Evolutionary conservation across 2,888 invertebrate genomes (phyloP).

Genomic region (Sarcophaga caerulescens): DNA sequence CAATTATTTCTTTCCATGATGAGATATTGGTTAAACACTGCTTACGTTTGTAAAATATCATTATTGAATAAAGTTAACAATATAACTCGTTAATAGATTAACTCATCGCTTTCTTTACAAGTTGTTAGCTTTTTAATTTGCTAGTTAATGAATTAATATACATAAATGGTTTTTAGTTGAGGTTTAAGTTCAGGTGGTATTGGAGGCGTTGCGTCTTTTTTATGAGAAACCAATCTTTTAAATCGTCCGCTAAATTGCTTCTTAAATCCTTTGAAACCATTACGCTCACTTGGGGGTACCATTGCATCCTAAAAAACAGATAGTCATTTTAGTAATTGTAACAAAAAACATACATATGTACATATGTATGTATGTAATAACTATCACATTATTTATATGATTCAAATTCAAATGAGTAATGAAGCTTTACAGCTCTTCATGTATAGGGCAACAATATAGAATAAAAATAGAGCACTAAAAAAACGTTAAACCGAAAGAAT

Average conservation of each 20-base stretch:
- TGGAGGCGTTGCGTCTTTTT: slow-evolving; percentile 90
- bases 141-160: slow-evolving; percentile 82
- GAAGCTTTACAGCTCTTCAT: no score
- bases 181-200: slow-evolving; percentile 94
- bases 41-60: not conserved
- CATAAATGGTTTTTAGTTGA: slow-evolving; percentile 93
- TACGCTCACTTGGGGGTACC: slow-evolving; percentile 87
- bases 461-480: no score
- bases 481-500: no score
- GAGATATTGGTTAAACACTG: not conserved
- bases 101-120: not conserved
- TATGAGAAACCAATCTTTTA: slow-evolving; percentile 92
- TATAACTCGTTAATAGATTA: not conserved
- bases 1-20: no score
- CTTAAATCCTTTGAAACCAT: slow-evolving; percentile 91
- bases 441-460: no score
- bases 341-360: no score
- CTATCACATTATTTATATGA: no score
- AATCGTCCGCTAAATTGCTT: slow-evolving; percentile 93
- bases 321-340: not conserved
- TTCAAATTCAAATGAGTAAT: no score
- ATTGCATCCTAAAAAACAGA: slow-evolving; percentile 86
- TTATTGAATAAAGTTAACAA: not conserved
- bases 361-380: no score
- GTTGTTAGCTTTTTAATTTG: not conserved